A percentile compares a stretch with the other conserved stretches of the same genome.
phyloP scores from a whole-genome alignment of 2,113 vertebrate genomes.

The Triplophysa rosa region DNA sequence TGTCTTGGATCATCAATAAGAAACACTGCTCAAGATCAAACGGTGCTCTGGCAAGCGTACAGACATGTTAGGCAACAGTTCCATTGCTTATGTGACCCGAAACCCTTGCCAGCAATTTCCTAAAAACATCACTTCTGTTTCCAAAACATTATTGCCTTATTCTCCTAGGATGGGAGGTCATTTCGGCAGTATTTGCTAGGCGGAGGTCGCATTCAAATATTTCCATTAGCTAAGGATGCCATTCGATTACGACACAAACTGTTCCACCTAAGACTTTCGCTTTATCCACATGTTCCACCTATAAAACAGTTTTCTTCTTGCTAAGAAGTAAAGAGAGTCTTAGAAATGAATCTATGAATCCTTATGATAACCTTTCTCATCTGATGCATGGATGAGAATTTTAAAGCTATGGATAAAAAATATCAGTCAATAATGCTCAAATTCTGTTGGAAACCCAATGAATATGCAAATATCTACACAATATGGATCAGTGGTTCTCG shows the following conservation, averaged over 20 bases:
- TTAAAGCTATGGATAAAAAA: background rate
- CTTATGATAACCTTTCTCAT: background rate
- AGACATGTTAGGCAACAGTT: slow-evolving; percentile 44
- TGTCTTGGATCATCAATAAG: slow-evolving; percentile 19
- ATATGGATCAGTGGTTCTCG: slow-evolving; percentile 22
- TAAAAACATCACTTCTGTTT: slow-evolving; percentile 37
- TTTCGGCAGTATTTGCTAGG: slow-evolving; percentile 27
- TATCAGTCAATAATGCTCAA: background rate
- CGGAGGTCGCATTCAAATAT: slow-evolving; percentile 22
- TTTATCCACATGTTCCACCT: slow-evolving; percentile 28
- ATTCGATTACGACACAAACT: slow-evolving; percentile 37
- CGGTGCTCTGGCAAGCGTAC: slow-evolving; percentile 16
- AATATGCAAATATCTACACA: background rate
- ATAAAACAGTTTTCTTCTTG: slow-evolving; percentile 11
- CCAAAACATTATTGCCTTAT: slow-evolving; percentile 41
- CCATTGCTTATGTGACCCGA: slow-evolving; percentile 28
- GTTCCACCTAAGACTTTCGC: slow-evolving; percentile 30
- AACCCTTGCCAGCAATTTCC: slow-evolving; percentile 42
- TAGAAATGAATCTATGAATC: background rate
- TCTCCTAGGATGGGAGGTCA: slow-evolving; percentile 38
- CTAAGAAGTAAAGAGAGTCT: slow-evolving; percentile 9
- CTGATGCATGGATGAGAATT: background rate
- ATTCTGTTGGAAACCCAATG: slow-evolving; percentile 16
- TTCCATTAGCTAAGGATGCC: slow-evolving; percentile 42
- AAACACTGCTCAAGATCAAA: slow-evolving; percentile 37